Evolutionary conservation across 2,113 vertebrate genomes (phyloP).

Genomic region (Suricata suricatta): DNA sequence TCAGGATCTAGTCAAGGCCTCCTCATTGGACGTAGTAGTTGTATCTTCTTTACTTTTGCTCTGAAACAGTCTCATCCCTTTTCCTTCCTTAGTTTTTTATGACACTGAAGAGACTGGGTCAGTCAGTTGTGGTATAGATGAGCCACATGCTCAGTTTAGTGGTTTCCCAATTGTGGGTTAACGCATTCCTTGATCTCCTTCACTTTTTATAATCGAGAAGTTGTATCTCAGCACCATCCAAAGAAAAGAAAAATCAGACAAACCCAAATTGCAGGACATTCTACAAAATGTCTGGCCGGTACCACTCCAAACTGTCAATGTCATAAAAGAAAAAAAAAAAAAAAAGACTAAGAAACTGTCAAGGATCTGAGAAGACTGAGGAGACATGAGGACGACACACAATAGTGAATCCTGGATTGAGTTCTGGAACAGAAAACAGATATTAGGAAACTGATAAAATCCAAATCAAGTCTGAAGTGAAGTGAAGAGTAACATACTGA

Average conservation of each 20-base stretch:
- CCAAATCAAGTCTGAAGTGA: background rate
- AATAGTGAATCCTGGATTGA: background rate
- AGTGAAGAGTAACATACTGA: conserved; percentile 19
- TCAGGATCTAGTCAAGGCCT: background rate
- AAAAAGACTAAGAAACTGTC: background rate
- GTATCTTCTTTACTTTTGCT: background rate
- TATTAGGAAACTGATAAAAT: background rate
- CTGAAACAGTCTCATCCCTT: background rate
- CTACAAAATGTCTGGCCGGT: background rate
- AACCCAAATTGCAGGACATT: background rate
- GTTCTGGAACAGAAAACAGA: background rate
- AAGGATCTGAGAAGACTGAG: background rate
- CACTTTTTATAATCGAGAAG: background rate
- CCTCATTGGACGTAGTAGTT: background rate
- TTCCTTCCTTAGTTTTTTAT: background rate
- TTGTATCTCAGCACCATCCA: background rate
- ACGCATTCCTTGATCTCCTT: background rate
- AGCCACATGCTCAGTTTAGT: background rate
- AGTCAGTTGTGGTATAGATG: background rate
- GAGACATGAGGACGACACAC: background rate
- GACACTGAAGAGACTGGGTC: background rate
- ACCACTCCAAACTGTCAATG: background rate
- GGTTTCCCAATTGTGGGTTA: background rate
- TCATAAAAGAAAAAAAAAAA: background rate
- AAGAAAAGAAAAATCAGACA: background rate